phyloP scores from a whole-genome alignment of 2,113 vertebrate genomes.

The Geococcyx californianus region DNA sequence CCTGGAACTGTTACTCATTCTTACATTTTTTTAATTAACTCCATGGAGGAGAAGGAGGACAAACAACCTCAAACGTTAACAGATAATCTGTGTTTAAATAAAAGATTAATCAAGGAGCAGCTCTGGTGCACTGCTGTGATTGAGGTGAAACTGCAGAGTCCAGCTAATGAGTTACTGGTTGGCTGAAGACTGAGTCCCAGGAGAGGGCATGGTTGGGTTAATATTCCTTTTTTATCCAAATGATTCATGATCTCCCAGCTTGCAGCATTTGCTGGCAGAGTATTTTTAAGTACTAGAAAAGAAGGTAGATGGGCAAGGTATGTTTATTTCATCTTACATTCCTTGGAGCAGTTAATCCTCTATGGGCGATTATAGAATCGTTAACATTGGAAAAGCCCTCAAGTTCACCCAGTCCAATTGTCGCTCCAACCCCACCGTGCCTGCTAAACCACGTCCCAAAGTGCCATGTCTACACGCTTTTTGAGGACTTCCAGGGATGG shows the following conservation, averaged over 20 bases:
- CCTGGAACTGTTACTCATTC: neutral
- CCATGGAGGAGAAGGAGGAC: neutral
- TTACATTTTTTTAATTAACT: neutral
- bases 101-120: neutral
- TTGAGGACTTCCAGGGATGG: no score
- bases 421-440: no score
- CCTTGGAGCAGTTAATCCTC: neutral
- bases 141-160: neutral
- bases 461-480: no score
- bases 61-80: neutral
- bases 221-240: neutral
- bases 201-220: neutral
- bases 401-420: no score
- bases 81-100: neutral
- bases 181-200: neutral
- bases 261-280: neutral
- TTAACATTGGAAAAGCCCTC: no score
- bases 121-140: neutral
- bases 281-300: neutral
- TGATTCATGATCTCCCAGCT: neutral
- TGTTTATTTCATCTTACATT: fast-evolving
- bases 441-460: no score
- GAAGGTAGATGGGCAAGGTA: neutral
- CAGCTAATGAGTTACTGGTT: neutral
- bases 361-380: neutral